Conservation (phyloP, 2,113 vertebrate genomes). For the Coptodon rendalli region DNA sequence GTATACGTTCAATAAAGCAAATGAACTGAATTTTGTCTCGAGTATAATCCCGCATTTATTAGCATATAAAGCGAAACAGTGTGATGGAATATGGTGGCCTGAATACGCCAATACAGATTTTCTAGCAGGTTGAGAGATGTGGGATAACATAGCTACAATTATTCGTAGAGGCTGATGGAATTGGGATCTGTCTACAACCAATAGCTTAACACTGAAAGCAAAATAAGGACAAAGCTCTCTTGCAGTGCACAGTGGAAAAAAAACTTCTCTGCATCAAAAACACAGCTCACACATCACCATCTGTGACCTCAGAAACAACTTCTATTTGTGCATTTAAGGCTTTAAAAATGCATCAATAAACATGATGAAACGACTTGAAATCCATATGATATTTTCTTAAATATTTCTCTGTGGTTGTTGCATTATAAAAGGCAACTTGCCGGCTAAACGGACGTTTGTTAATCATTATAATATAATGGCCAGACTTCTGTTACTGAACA, state of each 20-base stretch:
- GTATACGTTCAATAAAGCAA: constrained; percentile 1
- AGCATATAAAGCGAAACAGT: background rate
- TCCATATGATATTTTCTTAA: background rate
- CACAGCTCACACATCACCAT: background rate
- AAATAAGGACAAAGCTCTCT: background rate
- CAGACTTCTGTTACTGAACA: background rate
- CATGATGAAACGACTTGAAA: background rate
- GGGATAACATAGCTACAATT: background rate
- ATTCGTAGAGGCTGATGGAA: background rate
- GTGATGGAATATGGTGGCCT: background rate
- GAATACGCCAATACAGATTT: background rate
- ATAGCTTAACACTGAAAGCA: background rate
- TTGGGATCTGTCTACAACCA: background rate
- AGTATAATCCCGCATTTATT: background rate
- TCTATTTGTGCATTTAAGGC: background rate
- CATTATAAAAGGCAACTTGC: background rate
- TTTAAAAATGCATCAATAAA: background rate
- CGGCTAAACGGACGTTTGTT: background rate
- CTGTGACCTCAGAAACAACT: background rate
- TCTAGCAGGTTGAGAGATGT: background rate
- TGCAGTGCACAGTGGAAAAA: background rate
- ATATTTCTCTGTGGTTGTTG: background rate
- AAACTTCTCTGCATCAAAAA: background rate
- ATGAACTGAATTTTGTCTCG: background rate
- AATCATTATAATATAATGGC: background rate